These are phyloP conservation scores for Periparus ater DNA, from an alignment of 2,797 vertebrate species.

Conservation along the genomic window DNA sequence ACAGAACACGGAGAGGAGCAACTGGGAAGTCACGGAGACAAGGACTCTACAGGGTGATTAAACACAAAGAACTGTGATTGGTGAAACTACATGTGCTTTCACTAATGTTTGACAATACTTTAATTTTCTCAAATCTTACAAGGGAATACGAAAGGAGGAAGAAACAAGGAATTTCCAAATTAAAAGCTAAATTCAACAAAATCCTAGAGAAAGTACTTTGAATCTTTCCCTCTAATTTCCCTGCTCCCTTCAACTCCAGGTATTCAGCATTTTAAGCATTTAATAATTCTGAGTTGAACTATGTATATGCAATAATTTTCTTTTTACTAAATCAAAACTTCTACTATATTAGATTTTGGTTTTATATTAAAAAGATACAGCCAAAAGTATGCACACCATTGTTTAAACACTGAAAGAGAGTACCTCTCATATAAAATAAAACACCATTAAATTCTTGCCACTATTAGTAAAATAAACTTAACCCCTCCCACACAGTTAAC, in stretches of 20 bases:
- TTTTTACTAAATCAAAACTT: background rate
- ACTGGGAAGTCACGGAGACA: background rate
- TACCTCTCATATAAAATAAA: background rate
- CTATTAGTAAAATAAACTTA: background rate
- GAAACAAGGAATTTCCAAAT: background rate
- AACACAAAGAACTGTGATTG: background rate
- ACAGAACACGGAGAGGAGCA: background rate
- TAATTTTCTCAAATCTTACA: background rate
- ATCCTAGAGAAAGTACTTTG: background rate
- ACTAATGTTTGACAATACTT: background rate
- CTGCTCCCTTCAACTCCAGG: background rate
- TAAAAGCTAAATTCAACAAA: background rate
- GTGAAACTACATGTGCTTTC: rapidly evolving
- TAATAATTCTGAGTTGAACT: background rate
- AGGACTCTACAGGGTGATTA: background rate
- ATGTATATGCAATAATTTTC: background rate
- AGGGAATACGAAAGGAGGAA: background rate
- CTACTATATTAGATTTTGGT: background rate
- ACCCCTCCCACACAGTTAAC: rapidly evolving
- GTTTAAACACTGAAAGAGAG: background rate
- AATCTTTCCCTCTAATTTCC: background rate
- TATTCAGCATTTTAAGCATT: background rate
- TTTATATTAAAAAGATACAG: background rate
- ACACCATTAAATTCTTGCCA: background rate
- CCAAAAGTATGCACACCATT: rapidly evolving